Conservation (phyloP, 2,113 vertebrate genomes). For the Upupa epops region DNA sequence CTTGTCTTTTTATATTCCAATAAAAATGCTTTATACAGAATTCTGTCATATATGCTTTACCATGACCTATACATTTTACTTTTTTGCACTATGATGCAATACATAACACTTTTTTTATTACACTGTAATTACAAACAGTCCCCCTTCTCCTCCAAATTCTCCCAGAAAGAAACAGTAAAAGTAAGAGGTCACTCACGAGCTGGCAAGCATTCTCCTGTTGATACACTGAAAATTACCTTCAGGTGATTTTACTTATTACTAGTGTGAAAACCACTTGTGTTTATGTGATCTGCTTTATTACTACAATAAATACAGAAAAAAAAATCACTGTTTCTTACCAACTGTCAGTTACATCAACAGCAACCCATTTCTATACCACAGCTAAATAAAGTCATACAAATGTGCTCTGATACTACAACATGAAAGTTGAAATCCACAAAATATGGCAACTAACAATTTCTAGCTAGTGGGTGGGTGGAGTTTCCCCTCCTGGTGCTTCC, state of each 20-base stretch:
- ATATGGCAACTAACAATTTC: neutral
- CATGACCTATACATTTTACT: neutral
- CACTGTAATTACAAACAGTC: neutral
- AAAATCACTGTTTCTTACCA: neutral
- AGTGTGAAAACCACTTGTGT: slow-evolving; percentile 32
- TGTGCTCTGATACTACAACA: neutral
- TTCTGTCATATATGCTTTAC: neutral
- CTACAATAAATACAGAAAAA: slow-evolving; percentile 11
- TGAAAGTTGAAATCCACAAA: neutral
- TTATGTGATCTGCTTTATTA: slow-evolving; percentile 34
- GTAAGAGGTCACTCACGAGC: neutral
- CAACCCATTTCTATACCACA: neutral
- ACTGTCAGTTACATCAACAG: neutral
- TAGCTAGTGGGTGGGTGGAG: fast-evolving
- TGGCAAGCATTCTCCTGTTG: neutral
- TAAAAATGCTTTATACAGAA: neutral
- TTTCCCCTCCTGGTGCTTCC: neutral
- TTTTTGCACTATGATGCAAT: neutral
- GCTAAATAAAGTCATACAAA: neutral
- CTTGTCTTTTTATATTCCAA: neutral
- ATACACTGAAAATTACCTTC: slow-evolving; percentile 25
- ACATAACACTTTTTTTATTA: neutral
- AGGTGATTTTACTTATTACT: slow-evolving; percentile 30
- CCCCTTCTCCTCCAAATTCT: neutral
- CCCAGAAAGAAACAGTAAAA: neutral